Percentiles rank a stretch among this genome's conserved stretches.
These are phyloP conservation scores for Chaenogobius annularis DNA, from an alignment of 2,113 vertebrate genomes.

Conservation along the genomic window DNA sequence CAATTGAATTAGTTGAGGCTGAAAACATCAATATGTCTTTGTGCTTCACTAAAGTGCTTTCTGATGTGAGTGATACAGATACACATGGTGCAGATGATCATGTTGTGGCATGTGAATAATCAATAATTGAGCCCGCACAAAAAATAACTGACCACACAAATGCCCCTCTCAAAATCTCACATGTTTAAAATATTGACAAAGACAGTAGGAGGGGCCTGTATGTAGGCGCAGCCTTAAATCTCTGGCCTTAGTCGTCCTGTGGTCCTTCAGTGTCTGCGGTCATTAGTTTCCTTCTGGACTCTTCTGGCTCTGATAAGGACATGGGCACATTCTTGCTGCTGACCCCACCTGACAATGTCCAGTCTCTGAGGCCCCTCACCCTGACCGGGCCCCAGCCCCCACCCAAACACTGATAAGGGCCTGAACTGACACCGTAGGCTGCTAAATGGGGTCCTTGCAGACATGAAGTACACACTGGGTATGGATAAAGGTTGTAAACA, in stretches of 20 bases:
- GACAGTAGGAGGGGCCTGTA: constrained; percentile 49
- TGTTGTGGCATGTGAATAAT: too few relatives aligned
- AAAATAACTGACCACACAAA: too few relatives aligned
- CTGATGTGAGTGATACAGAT: too few relatives aligned
- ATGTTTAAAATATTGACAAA: background rate
- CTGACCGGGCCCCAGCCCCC: constrained; percentile 35
- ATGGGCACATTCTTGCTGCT: constrained; percentile 68
- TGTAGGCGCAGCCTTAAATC: constrained; percentile 72
- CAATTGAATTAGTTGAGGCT: too few relatives aligned
- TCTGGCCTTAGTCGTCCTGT: constrained; percentile 35
- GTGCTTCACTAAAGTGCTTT: too few relatives aligned
- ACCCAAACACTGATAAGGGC: constrained; percentile 51
- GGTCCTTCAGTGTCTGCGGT: constrained; percentile 37
- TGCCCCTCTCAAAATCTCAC: background rate
- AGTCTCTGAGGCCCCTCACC: constrained; percentile 54
- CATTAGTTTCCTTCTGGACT: constrained; percentile 62
- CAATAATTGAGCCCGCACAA: too few relatives aligned
- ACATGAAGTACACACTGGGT: background rate
- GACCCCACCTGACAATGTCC: constrained; percentile 78
- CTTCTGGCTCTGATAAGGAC: constrained; percentile 74
- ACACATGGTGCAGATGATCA: too few relatives aligned
- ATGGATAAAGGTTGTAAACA: background rate
- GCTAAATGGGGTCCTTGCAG: constrained; percentile 17
- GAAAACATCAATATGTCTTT: too few relatives aligned
- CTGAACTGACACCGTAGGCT: constrained; percentile 57